phyloP scores from a whole-genome alignment of 2,113 vertebrate species.

The Ahaetulla prasina region DNA sequence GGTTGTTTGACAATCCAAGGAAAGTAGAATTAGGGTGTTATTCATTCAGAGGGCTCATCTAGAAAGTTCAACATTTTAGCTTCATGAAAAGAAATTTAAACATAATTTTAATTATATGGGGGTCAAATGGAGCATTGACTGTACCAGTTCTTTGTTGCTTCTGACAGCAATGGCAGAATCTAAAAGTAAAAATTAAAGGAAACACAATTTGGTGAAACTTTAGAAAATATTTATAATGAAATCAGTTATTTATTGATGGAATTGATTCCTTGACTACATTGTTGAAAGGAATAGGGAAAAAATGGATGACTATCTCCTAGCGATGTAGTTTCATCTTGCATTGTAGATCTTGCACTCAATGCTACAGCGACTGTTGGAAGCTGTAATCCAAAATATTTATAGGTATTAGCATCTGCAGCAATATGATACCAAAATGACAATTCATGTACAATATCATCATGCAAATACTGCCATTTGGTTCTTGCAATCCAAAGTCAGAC shows the following conservation, averaged over 20 bases:
- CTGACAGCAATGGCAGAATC: neutral
- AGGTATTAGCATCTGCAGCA: neutral
- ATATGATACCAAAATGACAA: neutral
- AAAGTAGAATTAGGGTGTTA: neutral
- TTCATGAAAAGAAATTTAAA: neutral
- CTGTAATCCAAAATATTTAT: neutral
- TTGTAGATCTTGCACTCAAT: neutral
- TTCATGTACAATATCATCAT: neutral
- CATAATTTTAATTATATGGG: neutral
- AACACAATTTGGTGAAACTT: neutral
- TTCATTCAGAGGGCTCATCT: conserved; percentile 5
- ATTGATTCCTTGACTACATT: neutral
- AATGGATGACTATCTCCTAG: neutral
- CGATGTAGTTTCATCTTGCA: neutral
- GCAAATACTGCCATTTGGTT: neutral
- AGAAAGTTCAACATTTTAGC: conserved; percentile 13
- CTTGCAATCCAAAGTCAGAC: neutral
- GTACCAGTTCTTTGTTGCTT: neutral
- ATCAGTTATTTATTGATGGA: neutral
- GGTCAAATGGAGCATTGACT: neutral
- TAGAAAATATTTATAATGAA: neutral
- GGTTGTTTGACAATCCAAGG: neutral
- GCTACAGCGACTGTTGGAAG: neutral
- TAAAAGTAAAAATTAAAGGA: neutral
- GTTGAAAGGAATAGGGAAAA: neutral